phyloP scores from a whole-genome alignment of 1,140 invertebrate genomes.

The Acyrthosiphon pisum region DNA sequence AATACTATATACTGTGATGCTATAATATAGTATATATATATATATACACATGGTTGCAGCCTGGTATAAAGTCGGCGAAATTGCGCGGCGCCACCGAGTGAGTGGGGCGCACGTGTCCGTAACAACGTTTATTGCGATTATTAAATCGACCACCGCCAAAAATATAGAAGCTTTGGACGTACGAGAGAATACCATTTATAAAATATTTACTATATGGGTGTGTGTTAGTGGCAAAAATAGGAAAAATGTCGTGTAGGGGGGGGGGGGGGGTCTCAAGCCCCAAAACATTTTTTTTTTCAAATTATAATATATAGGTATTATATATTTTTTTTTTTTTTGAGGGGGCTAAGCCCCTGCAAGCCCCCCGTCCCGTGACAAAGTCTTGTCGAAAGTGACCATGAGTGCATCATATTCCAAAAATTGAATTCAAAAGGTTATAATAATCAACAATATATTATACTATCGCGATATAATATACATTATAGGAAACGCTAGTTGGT shows the following conservation, averaged over 20 bases:
- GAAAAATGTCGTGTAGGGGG: no score
- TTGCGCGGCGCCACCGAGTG: not conserved
- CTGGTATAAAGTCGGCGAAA: not conserved
- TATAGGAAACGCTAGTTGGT: no score
- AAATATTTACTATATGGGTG: not conserved
- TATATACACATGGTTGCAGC: not conserved
- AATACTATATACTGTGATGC: not conserved
- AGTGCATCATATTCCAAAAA: not conserved
- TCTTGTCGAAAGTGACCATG: no score
- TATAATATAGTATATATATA: not conserved
- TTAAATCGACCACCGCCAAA: not conserved
- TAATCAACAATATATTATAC: not conserved
- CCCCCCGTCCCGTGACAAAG: no score
- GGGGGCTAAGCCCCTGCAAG: no score
- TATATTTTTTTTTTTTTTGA: no score
- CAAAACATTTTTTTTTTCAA: no score
- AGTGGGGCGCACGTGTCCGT: not conserved
- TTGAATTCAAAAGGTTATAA: not conserved
- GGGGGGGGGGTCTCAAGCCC: no score
- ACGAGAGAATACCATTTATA: not conserved
- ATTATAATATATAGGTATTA: no score
- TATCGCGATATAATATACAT: no score
- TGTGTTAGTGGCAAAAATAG: no score
- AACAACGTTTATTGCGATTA: constrained; percentile 9
- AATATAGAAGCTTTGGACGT: not conserved